Evolutionary conservation across 2,113 vertebrate genomes (phyloP), one percentile per base, ranked within the genome.

Genomic region (Gallinago paraguaiae): DNA sequence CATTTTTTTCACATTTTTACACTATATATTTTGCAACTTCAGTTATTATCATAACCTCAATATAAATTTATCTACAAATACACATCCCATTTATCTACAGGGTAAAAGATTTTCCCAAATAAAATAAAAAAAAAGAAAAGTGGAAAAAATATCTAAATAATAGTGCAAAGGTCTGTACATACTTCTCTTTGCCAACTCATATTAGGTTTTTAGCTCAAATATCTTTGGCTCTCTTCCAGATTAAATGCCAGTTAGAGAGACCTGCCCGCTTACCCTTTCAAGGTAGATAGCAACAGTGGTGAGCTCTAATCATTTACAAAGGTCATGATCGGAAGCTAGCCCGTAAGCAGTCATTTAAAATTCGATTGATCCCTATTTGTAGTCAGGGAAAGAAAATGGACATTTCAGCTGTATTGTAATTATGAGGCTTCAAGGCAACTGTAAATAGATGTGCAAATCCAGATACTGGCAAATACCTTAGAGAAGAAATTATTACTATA

Each of bases 301-400:
- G 98, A 98, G 97, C 97, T 97, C 97, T 98, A 98, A 99, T 99
- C 98, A 98, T 99, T 98, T 99, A 98, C 98, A 99, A 99, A 99
- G 99, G 99, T 99, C 99, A 99, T 93, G 96, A 98, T 98, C 83
- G 91, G 98, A 93, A 98, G 97, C 97, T 88, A 98, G 98, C 98
- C 98, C 98, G 31, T 97, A 85, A 98, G 98, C 98, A 86, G 95
- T 98, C 98, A 98, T 98, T 98, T 98, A 98, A 98, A 98, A 98
- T 98, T 98, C 97, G 88, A 98, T 98, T 98, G 98, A 98, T 98
- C 98, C 98, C 98, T 98, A 98, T 98, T 98, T 98, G 98, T 98
- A 98, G 98, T 98, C 98, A 96, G 98, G 97, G 97, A 98, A 98
- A 97, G 98, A 98, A 98, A 98, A 98, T 98, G 98, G 98, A 97